Percentiles rank a stretch among this genome's conserved stretches.
These are phyloP conservation scores for Slavum lentiscoides DNA, from an alignment of 2,888 invertebrate genomes.

Conservation along the genomic window DNA sequence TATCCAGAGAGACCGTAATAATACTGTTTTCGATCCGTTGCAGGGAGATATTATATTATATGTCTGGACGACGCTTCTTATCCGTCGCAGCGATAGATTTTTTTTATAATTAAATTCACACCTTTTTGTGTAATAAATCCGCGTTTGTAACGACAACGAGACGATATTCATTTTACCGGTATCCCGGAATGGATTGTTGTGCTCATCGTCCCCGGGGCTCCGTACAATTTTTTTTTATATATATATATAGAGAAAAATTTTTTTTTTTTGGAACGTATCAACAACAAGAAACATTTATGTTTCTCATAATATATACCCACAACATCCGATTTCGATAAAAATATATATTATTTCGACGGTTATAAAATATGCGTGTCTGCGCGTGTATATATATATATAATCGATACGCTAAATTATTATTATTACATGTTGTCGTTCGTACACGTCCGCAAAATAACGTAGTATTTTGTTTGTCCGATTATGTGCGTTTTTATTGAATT, in stretches of 20 bases:
- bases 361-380: no score
- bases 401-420: background rate
- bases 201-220: background rate
- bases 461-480: background rate
- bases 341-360: no score
- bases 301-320: no score
- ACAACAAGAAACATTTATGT: no score
- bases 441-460: background rate
- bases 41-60: background rate
- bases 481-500: background rate
- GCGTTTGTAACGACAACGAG: background rate
- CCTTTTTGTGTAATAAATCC: constrained; percentile 1
- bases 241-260: background rate
- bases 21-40: constrained; percentile 8
- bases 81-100: background rate
- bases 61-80: background rate
- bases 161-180: constrained; percentile 1
- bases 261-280: no score
- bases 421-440: background rate
- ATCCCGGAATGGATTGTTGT: background rate
- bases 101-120: constrained; percentile 5
- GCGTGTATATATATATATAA: no score
- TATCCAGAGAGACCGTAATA: background rate
- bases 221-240: background rate
- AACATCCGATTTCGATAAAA: no score